Conservation (phyloP, 2,888 invertebrate genomes). For the Conomelus anceps region DNA sequence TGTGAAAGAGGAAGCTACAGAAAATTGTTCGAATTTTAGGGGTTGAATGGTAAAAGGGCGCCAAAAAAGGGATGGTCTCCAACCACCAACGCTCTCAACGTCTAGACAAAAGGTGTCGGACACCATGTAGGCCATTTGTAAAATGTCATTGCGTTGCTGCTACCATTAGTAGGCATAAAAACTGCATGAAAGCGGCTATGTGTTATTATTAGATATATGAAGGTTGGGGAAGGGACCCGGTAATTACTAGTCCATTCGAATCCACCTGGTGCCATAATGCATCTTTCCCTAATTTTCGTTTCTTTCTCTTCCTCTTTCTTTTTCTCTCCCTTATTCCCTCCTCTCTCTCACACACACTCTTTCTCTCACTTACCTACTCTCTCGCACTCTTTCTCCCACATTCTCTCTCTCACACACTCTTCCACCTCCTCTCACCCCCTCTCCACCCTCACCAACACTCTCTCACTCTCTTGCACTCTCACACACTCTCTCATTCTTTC, state of each 20-base stretch:
- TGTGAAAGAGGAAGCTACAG: background rate
- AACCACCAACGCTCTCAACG: background rate
- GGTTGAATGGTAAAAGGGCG: background rate
- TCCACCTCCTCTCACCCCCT: too few relatives aligned
- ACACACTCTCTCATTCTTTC: background rate
- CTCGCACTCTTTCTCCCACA: too few relatives aligned
- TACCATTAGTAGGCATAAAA: background rate
- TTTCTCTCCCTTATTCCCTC: too few relatives aligned
- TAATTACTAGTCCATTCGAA: background rate
- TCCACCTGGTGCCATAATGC: background rate
- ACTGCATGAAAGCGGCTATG: background rate
- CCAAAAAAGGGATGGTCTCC: background rate
- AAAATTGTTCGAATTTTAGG: background rate
- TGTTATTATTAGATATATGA: background rate
- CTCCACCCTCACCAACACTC: background rate
- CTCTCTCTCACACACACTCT: too few relatives aligned
- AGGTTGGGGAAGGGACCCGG: background rate
- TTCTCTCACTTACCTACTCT: too few relatives aligned
- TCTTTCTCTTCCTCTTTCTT: too few relatives aligned
- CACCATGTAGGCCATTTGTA: background rate
- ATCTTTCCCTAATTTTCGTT: background rate
- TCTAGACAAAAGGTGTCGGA: background rate
- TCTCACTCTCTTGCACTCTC: background rate
- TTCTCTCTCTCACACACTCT: too few relatives aligned
- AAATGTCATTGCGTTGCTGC: background rate